phyloP scores from a whole-genome alignment of 1,140 invertebrate genomes.

The Stegodyphus mimosarum region DNA sequence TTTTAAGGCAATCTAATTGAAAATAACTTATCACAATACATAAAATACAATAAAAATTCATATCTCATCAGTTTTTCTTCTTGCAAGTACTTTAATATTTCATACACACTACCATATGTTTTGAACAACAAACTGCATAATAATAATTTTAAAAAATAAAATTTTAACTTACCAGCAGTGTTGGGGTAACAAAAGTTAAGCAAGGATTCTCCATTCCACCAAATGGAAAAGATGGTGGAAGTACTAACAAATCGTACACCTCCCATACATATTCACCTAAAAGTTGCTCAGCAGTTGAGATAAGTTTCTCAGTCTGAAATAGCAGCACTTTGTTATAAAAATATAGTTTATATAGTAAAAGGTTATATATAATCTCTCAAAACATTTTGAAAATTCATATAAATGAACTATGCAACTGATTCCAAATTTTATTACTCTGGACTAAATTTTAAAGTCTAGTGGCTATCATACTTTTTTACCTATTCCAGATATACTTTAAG shows the following conservation, averaged over 20 bases:
- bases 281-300: constrained; percentile 82
- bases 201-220: constrained; percentile 99
- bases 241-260: constrained; percentile 88
- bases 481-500: no score
- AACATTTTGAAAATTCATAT: neutral
- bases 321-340: neutral
- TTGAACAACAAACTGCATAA: no score
- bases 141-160: no score
- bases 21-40: no score
- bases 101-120: no score
- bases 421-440: no score
- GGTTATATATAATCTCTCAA: neutral
- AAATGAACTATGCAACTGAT: neutral
- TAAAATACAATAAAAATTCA: no score
- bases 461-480: no score
- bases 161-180: constrained; percentile 75
- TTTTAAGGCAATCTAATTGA: no score
- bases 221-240: constrained; percentile 94
- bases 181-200: constrained; percentile 93
- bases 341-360: neutral
- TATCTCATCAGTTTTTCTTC: no score
- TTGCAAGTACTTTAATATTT: no score
- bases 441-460: no score
- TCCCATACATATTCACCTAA: constrained; percentile 84
- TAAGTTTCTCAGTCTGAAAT: constrained; percentile 80